Evolutionary conservation across 1,140 invertebrate genomes (phyloP), one percentile per base, ranked within the genome.

Genomic region (Liolophura sinensis): DNA sequence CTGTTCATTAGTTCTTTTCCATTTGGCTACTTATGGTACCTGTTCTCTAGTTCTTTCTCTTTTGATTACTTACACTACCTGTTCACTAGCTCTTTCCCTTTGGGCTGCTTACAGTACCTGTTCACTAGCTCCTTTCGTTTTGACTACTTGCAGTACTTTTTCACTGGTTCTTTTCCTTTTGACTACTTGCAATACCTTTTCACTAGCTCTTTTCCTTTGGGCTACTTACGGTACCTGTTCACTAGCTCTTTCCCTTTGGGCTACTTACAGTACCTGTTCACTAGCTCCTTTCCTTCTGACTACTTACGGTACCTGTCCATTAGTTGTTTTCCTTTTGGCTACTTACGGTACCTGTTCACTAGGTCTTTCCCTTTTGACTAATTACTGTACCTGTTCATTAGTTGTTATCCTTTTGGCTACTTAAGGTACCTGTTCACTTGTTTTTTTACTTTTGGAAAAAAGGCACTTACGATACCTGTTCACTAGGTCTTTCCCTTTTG

Each of bases 91-190:
- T 67, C 86, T 68, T 47, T 73, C 77, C 84, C 85, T n/a, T n/a
- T n/a, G n/a, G n/a, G n/a, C n/a, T n/a, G n/a, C 31, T 40, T 40
- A 40, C 9, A 50, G 31, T 77, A 86, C 85, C 50, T 76, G 62
- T 78, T 88, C 87, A 76, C 86, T 88, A 54, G 83, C 82, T 67
- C 86, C 67, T 47, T 73, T 78, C 84, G n/a, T n/a, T n/a, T n/a
- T n/a, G n/a, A n/a, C n/a, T n/a, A n/a, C 31, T 40, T 40, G 9
- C 9, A 50, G 31, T 77, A 86, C 85, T 51, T 76, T 63, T 78
- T 88, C 87, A 76, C 86, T 88, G 51, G 83, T 82, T 67, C 86
- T 68, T 47, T 73, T 78, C 84, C 85, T n/a, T n/a, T n/a, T n/a
- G n/a, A n/a, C n/a, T n/a, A n/a, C 31, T 40, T 40, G 9, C 9